These are phyloP conservation scores for Sitta europaea DNA, from an alignment of 2,113 vertebrate species.

Conservation along the genomic window DNA sequence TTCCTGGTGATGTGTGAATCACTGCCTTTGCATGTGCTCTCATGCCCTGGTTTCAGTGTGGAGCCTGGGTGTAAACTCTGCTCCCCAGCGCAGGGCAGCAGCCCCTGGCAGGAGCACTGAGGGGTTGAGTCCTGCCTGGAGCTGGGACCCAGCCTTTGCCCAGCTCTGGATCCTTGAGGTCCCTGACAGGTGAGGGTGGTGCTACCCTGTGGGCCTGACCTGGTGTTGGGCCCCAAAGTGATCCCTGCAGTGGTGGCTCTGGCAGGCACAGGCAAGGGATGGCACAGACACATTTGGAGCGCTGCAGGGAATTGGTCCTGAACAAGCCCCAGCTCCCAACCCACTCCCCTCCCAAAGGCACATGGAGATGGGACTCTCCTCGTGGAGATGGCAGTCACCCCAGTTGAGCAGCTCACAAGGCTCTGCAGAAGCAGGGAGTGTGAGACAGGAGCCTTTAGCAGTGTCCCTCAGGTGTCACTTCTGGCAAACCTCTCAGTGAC, in stretches of 20 bases:
- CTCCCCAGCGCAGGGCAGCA: not conserved
- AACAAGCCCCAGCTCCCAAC: not conserved
- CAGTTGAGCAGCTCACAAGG: fast-evolving
- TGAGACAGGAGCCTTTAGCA: not conserved
- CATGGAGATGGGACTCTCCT: not conserved
- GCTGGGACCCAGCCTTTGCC: not conserved
- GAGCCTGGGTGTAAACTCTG: not conserved
- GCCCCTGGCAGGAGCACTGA: not conserved
- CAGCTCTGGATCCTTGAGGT: not conserved
- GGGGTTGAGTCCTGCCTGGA: not conserved
- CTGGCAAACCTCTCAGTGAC: not conserved
- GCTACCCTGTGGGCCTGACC: not conserved
- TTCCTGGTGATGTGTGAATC: constrained; percentile 37
- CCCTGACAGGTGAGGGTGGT: not conserved
- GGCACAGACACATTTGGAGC: not conserved
- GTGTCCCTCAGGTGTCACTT: not conserved
- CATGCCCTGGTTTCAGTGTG: constrained; percentile 15
- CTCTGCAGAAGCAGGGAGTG: not conserved
- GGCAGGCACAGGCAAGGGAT: not conserved
- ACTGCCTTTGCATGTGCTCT: not conserved
- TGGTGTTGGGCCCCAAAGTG: not conserved
- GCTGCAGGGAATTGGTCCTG: not conserved
- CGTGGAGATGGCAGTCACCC: not conserved
- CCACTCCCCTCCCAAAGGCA: not conserved
- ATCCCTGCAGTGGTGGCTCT: not conserved